phyloP scores from a whole-genome alignment of 2,797 vertebrate species.

The Coregonus ussuriensis region DNA sequence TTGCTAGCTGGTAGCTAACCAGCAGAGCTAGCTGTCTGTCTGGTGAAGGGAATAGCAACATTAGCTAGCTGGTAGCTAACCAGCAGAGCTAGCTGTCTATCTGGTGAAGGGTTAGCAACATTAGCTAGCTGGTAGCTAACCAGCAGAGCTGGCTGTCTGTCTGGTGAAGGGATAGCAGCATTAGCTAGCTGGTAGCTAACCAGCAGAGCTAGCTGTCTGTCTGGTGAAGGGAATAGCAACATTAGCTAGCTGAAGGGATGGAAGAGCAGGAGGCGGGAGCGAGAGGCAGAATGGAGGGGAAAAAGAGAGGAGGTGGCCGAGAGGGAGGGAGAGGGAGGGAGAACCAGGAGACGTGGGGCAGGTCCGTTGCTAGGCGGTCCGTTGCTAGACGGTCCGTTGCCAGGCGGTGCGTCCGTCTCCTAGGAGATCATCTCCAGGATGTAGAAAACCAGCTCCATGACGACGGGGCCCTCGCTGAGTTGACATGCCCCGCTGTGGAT shows the following conservation, averaged over 20 bases:
- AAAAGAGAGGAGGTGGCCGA: neutral
- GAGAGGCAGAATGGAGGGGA: neutral
- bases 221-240: no score
- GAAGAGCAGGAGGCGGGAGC: conserved; percentile 14
- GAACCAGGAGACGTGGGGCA: neutral
- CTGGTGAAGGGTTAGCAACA: conserved; percentile 63
- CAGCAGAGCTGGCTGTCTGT: conserved; percentile 13
- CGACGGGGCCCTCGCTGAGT: conserved; percentile 91
- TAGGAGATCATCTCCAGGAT: conserved; percentile 98
- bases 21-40: no score
- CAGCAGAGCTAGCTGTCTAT: conserved; percentile 15
- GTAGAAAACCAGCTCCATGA: conserved; percentile 99
- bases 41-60: no score
- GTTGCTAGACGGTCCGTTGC: no score
- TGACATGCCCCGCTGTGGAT: conserved; percentile 94
- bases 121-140: conserved; percentile 34
- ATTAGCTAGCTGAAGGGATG: conserved; percentile 13
- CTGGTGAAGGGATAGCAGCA: conserved; percentile 63
- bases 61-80: conserved; percentile 34
- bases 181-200: no score
- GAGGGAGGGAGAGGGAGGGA: neutral
- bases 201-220: no score
- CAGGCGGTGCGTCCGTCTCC: conserved; percentile 29
- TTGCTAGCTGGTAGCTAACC: no score
- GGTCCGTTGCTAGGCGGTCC: neutral